A percentile compares a stretch with the other conserved stretches of the same genome.
phyloP scores from a whole-genome alignment of 2,113 vertebrate species.

The Nibea coibor region DNA sequence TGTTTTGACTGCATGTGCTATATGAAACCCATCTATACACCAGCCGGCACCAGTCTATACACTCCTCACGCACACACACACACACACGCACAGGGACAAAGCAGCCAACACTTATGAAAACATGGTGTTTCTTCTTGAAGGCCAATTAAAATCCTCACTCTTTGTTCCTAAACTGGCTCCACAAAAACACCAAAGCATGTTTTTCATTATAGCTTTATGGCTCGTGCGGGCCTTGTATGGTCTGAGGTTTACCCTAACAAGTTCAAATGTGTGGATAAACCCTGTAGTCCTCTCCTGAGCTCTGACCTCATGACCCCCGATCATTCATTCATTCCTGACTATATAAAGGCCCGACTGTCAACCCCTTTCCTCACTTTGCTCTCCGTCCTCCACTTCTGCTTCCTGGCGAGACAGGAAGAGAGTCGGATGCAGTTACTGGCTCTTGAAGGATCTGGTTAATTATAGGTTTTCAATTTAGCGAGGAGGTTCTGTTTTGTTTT shows the following conservation, averaged over 20 bases:
- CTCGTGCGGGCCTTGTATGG: conserved; percentile 9
- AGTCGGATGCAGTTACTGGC: conserved; percentile 7
- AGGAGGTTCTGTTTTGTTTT: not conserved
- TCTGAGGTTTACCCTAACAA: conserved; percentile 16
- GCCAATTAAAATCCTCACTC: conserved; percentile 37
- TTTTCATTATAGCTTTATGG: conserved; percentile 39
- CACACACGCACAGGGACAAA: not conserved
- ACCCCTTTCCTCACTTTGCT: conserved; percentile 16
- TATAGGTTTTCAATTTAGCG: not conserved
- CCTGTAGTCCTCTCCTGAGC: conserved; percentile 38
- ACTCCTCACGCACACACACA: conserved; percentile 12
- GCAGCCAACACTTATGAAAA: conserved; percentile 28
- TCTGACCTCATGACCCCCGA: conserved; percentile 41
- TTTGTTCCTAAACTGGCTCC: conserved; percentile 18
- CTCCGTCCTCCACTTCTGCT: conserved; percentile 24
- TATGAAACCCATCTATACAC: conserved; percentile 58
- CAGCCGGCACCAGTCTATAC: conserved; percentile 4
- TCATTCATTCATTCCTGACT: conserved; percentile 45
- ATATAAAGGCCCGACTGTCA: conserved; percentile 53
- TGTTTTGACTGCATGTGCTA: conserved; percentile 66
- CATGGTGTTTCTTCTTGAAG: conserved; percentile 38
- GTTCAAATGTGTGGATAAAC: conserved; percentile 42
- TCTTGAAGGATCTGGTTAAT: not conserved
- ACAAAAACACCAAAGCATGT: conserved; percentile 16
- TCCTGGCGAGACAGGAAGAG: conserved; percentile 13